Base-by-base conservation (phyloP, 2,888 invertebrate genomes). In the Bellardia bayeri region DNA sequence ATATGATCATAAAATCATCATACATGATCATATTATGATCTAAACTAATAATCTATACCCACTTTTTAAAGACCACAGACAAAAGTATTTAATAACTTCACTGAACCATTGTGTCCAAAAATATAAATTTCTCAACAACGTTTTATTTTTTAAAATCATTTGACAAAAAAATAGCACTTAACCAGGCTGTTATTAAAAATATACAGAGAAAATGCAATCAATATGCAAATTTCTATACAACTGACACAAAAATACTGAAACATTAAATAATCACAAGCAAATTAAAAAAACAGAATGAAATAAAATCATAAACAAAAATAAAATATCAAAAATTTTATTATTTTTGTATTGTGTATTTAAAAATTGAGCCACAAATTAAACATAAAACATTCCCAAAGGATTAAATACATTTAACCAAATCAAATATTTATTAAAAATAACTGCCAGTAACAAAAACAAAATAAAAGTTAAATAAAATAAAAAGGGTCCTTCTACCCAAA, bases 371-470 rank as follows among this genome's bases (percentile, higher is more conserved):
- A 78, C 85, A 86, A 81, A 81, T 88, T 82, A 82, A 83, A 82
- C 83, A 87, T 85, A 75, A 88, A 87, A 82, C 80, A 86, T 88
- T 84, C 88, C 88, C 87, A 79, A 88, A 64, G 83, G 88, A 89
- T 89, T 87, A 89, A 89, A 86, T 89, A 86, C 88, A 89, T 89
- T 89, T 88, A 88, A 88, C 69, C 71, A 82, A 87, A 89, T 89
- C 82, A 89, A 89, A 89, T 87, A 89, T 89, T 89, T 88, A 89
- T 89, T 88, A 84, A 86, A 45, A 86, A 79, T 85, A 75, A 78
- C 68, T 80, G 63, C 14, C 79, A 82, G 74, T 82, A 45, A 85
- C 16, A 37, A 49, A 33, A 14, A 33, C 9, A 13, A n/a, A 33
- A 69, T 7, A 64, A 42, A 23, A 8, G 16, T 11, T 13, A 30